These are phyloP conservation scores for Lophura nycthemera DNA, from an alignment of 2,113 vertebrate species.

Conservation along the genomic window DNA sequence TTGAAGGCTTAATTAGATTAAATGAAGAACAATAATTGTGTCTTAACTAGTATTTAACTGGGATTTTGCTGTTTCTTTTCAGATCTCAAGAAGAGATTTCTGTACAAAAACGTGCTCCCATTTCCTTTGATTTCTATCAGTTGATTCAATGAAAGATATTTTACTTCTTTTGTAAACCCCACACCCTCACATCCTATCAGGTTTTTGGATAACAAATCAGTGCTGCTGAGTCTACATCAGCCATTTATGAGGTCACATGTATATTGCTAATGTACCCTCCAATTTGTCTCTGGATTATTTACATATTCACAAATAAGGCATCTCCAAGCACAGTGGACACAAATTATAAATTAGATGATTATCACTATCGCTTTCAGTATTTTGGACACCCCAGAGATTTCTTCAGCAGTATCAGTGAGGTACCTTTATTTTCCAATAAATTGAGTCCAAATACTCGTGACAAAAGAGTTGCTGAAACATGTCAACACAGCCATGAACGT, in stretches of 20 bases:
- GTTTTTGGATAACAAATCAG: background rate
- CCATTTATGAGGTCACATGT: background rate
- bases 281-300: background rate
- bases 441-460: background rate
- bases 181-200: background rate
- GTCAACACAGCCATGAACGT: fast-evolving
- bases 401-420: background rate
- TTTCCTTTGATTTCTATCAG: background rate
- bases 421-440: background rate
- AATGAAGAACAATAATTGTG: slow-evolving; percentile 57
- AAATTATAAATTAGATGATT: background rate
- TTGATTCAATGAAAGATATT: background rate
- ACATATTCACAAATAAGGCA: background rate
- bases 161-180: background rate
- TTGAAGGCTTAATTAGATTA: slow-evolving; percentile 70
- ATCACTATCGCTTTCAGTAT: background rate
- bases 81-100: slow-evolving; percentile 30
- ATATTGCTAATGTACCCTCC: background rate
- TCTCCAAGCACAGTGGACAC: background rate
- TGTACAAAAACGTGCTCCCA: background rate
- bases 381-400: background rate
- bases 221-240: fast-evolving
- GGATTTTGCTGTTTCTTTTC: slow-evolving; percentile 53
- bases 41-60: slow-evolving; percentile 57
- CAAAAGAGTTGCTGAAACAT: background rate